Percentiles rank a stretch among this genome's conserved stretches.
Evolutionary conservation across 2,113 vertebrate genomes (phyloP).

Genomic region (Gadus macrocephalus): DNA sequence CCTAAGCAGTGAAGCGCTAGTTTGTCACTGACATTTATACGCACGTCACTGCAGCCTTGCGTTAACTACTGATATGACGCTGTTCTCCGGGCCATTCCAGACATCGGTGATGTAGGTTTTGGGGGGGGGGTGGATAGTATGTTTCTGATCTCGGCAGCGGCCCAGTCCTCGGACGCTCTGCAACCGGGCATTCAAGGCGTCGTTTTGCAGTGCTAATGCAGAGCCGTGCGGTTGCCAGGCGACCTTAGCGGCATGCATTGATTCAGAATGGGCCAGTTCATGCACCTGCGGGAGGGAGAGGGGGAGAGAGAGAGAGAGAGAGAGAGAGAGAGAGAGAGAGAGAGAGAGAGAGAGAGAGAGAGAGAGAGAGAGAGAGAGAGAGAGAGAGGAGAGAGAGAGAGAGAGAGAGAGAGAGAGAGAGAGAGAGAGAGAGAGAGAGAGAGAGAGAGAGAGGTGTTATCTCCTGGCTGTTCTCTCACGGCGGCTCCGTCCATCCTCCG

Average conservation of each 20-base stretch:
- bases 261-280: slow-evolving; percentile 64
- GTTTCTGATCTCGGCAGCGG: slow-evolving; percentile 42
- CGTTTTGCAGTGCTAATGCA: slow-evolving; percentile 23
- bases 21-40: slow-evolving; percentile 34
- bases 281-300: slow-evolving; percentile 44
- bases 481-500: too few species aligned
- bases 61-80: too few species aligned
- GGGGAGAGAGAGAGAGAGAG: slow-evolving; percentile 46
- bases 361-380: too few species aligned
- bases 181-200: slow-evolving; percentile 41
- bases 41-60: not conserved
- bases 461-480: slow-evolving; percentile 34
- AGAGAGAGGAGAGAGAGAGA: too few species aligned
- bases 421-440: too few species aligned
- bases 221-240: slow-evolving; percentile 67
- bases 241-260: slow-evolving; percentile 55
- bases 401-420: too few species aligned
- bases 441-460: slow-evolving; percentile 55
- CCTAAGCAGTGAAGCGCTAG: slow-evolving; percentile 12
- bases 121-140: not conserved
- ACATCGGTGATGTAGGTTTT: too few species aligned
- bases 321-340: too few species aligned
- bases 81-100: too few species aligned
- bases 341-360: too few species aligned
- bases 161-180: slow-evolving; percentile 35